Evolutionary conservation across 2,113 vertebrate genomes (phyloP).

Genomic region (Tragelaphus scriptus): DNA sequence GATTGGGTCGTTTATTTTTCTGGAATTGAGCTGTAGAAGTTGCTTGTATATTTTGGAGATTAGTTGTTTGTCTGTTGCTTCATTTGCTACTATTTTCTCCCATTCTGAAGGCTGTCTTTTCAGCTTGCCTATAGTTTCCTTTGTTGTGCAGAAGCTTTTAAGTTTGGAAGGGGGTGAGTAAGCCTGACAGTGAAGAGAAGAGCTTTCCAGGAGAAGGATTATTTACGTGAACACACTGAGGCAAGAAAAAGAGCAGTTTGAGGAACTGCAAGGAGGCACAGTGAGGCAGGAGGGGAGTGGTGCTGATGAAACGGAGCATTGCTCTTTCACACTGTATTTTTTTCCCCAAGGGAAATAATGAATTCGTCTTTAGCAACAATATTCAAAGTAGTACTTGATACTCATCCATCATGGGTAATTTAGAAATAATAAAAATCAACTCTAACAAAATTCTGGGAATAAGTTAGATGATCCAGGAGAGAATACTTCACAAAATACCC

Average conservation of each 20-base stretch:
- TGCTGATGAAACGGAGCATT: accelerated
- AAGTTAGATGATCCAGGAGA: slow-evolving; percentile 19
- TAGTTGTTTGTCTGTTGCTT: too few species aligned
- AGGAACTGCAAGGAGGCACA: neutral
- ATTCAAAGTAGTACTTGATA: slow-evolving; percentile 42
- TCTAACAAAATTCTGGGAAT: slow-evolving; percentile 10
- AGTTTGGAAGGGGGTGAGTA: neutral
- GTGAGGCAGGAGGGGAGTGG: neutral
- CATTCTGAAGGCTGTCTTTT: too few species aligned
- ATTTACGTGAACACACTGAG: neutral
- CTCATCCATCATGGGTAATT: slow-evolving; percentile 18
- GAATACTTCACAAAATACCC: slow-evolving; percentile 6
- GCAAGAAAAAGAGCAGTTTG: neutral
- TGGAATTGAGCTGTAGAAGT: too few species aligned
- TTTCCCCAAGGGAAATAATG: slow-evolving; percentile 27
- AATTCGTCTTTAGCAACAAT: slow-evolving; percentile 45
- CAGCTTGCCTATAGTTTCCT: too few species aligned
- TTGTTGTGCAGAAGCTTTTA: too few species aligned
- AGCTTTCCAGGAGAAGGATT: neutral
- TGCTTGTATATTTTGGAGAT: too few species aligned
- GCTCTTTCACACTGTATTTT: neutral
- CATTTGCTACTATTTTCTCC: too few species aligned
- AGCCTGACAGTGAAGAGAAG: neutral
- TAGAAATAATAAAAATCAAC: slow-evolving; percentile 50
- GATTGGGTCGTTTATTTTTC: too few species aligned